These are phyloP conservation scores for Drosophila ercepeae DNA, from an alignment of 1,140 invertebrate species.

Conservation along the genomic window DNA sequence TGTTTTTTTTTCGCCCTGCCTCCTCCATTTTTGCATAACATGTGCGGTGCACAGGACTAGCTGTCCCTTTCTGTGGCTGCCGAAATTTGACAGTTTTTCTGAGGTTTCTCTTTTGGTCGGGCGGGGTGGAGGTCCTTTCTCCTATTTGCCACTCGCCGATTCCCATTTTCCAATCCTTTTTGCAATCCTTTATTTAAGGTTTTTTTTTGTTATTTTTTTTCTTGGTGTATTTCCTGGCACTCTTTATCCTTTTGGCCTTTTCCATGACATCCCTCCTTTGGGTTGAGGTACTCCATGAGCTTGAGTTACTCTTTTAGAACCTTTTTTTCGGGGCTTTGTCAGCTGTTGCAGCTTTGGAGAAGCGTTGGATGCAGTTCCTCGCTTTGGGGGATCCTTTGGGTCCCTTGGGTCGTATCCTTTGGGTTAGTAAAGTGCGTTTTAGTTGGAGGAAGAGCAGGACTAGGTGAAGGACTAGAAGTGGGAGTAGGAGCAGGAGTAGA, in stretches of 20 bases:
- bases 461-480: too few species aligned
- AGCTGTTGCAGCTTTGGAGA: constrained; percentile 5
- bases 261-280: too few species aligned
- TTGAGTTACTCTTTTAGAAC: background rate
- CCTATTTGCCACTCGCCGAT: too few species aligned
- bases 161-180: background rate
- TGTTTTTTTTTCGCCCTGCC: background rate
- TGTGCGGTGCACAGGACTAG: background rate
- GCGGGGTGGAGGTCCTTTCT: too few species aligned
- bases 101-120: background rate
- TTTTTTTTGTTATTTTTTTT: too few species aligned
- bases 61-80: background rate
- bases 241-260: background rate
- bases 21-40: background rate
- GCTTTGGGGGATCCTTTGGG: too few species aligned
- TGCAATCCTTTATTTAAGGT: background rate
- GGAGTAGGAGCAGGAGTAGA: too few species aligned
- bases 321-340: constrained; percentile 14
- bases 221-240: background rate
- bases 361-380: constrained; percentile 5
- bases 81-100: background rate
- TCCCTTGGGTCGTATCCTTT: too few species aligned
- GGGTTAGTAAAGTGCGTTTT: too few species aligned
- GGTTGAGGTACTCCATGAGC: too few species aligned
- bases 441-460: too few species aligned